phyloP scores from a whole-genome alignment of 2,888 invertebrate species.

The Euspilapteryx auroguttella region DNA sequence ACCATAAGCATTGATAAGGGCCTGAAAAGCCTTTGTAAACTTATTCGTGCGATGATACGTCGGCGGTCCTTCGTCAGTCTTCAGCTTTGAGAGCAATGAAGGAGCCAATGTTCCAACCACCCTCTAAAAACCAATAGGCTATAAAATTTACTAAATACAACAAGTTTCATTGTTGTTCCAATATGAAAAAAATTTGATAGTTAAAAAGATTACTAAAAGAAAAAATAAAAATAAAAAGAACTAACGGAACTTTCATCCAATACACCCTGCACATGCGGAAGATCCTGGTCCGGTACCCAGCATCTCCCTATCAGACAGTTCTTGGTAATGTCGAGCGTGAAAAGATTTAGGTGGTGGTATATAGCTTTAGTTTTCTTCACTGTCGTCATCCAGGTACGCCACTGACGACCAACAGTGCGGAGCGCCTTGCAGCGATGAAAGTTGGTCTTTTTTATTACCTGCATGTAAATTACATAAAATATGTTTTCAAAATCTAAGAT shows the following conservation, averaged over 20 bases:
- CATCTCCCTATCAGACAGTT: slow-evolving; percentile 81
- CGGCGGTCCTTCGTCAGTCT: slow-evolving; percentile 72
- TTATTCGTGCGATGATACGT: slow-evolving; percentile 89
- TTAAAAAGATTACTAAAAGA: too few species aligned
- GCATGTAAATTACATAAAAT: slow-evolving; percentile 7
- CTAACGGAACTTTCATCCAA: slow-evolving; percentile 21
- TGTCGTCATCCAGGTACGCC: slow-evolving; percentile 78
- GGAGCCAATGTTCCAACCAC: slow-evolving; percentile 74
- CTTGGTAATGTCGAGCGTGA: slow-evolving; percentile 79
- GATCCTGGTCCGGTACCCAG: slow-evolving; percentile 73
- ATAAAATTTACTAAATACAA: slow-evolving; percentile 3
- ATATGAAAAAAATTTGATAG: too few species aligned
- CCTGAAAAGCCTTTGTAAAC: slow-evolving; percentile 90
- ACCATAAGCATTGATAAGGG: slow-evolving; percentile 90
- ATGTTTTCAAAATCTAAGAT: too few species aligned
- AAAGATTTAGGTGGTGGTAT: slow-evolving; percentile 82
- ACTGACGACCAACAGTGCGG: slow-evolving; percentile 76
- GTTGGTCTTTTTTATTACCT: slow-evolving; percentile 81
- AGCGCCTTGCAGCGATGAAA: slow-evolving; percentile 84
- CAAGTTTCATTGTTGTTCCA: too few species aligned
- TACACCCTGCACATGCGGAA: slow-evolving; percentile 59
- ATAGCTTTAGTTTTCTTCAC: slow-evolving; percentile 88
- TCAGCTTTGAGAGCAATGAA: slow-evolving; percentile 82
- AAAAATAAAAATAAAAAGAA: too few species aligned
- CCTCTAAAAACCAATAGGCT: not conserved